Base-by-base conservation (phyloP, 2,797 vertebrate genomes). In the Hippopotamyrus pictus region DNA sequence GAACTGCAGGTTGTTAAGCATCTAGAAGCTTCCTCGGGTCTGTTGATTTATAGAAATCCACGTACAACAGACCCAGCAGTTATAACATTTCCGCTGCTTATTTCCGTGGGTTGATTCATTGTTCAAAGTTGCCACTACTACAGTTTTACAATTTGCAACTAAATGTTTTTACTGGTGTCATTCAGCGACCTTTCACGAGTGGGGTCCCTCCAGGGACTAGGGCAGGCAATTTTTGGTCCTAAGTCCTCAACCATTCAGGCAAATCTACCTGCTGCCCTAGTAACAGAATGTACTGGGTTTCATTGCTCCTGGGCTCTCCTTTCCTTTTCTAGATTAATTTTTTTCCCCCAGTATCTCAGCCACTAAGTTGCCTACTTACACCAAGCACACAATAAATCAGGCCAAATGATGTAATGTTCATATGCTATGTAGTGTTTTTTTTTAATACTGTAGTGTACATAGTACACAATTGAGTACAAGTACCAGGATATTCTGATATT, bases 321-420 rank as follows among this genome's bases (percentile, higher is more conserved):
- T 79, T 79, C 73, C 33, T 19, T 79, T 46, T 44, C 41, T 44
- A 14, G 37, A n/a, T 73, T 7, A 9, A 41, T 79, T 44, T 79
- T 7, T n/a, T 79, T 79, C 33, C 44, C n/a, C 17, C 37, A 79
- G 37, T 44, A 44, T 79, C 19, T 44, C 37, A 79, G 73, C 41
- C 73, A 44, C 73, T 79, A 79, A 79, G 73, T n/a, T 41, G 73
- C 73, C 41, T 79, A 19, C 73, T 79, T 41, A 41, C 37, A 79
- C 33, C 73, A 79, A 79, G 37, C 37, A 79, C 37, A n/a, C 73
- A 79, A 79, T 79, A 79, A 79, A 79, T 79, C 73, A 79, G 73
- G 73, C 73, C 73, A 79, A 79, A 79, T 79, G 73, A 79, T 79
- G 73, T 79, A 79, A 79, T 46, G 14, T n/a, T 79, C 41, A 44